Conservation (phyloP, 2,888 invertebrate genomes). For the Dilophus febrilis region DNA sequence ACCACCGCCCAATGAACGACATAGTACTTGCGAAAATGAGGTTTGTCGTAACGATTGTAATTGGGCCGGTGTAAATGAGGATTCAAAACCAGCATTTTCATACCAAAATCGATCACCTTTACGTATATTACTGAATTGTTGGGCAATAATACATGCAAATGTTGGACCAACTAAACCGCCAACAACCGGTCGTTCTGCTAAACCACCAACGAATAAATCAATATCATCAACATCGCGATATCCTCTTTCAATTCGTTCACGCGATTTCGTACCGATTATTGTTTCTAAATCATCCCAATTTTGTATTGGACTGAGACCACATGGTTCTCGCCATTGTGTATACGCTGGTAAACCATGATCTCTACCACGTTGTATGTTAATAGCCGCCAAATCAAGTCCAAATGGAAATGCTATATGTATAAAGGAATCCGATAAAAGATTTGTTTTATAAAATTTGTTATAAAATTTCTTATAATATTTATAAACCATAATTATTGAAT, state of each 20-base stretch:
- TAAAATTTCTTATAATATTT: no score
- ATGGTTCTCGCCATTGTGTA: conserved; percentile 61
- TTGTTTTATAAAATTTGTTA: not conserved
- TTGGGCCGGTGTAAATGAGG: conserved; percentile 59
- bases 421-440: not conserved
- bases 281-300: conserved; percentile 53
- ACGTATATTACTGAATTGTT: conserved; percentile 62
- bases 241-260: conserved; percentile 40
- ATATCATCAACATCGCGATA: conserved; percentile 62
- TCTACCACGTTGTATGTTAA: conserved; percentile 73
- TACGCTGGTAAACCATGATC: conserved; percentile 77
- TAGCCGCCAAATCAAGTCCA: conserved; percentile 73
- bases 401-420: conserved; percentile 36
- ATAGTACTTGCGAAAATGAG: conserved; percentile 50
- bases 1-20: conserved; percentile 26
- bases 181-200: conserved; percentile 62
- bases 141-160: conserved; percentile 75
- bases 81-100: conserved; percentile 58
- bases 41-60: conserved; percentile 53
- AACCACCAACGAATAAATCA: conserved; percentile 67
- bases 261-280: conserved; percentile 46
- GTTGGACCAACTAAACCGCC: conserved; percentile 74
- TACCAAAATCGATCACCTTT: conserved; percentile 72
- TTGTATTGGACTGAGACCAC: conserved; percentile 48
- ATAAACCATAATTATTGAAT: not conserved